A percentile compares a stretch with the other conserved stretches of the same genome.
Conservation (phyloP, 2,113 vertebrate species). For the Rafetus swinhoei region DNA sequence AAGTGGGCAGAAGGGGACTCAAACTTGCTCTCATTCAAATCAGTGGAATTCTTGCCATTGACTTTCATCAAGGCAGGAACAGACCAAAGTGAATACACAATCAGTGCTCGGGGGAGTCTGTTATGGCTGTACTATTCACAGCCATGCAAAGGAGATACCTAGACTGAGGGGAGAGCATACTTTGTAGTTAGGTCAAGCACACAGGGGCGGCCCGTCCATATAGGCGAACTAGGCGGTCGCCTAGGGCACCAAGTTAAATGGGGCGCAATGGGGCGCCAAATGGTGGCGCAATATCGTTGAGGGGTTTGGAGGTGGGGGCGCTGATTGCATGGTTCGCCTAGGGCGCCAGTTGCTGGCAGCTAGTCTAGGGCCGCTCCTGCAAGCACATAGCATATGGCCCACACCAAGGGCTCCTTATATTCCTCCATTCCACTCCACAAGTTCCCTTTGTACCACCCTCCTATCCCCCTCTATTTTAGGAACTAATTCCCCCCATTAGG, state of each 20-base stretch:
- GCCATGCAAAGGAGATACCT: background rate
- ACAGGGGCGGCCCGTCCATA: too few species aligned
- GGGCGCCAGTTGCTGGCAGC: too few species aligned
- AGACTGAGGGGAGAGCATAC: background rate
- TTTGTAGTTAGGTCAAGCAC: background rate
- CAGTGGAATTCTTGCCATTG: background rate
- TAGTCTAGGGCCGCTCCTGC: too few species aligned
- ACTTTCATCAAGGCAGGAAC: rapidly evolving
- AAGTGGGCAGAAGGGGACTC: background rate
- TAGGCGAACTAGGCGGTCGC: too few species aligned
- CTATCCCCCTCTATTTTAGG: background rate
- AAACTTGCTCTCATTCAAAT: background rate
- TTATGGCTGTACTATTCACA: background rate
- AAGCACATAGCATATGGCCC: background rate
- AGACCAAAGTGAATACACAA: background rate
- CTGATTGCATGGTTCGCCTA: too few species aligned
- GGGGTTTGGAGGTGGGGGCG: too few species aligned
- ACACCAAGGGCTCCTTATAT: background rate
- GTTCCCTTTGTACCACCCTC: background rate
- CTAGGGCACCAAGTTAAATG: too few species aligned
- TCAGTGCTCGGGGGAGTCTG: background rate
- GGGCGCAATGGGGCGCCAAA: too few species aligned
- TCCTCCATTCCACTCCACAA: background rate
- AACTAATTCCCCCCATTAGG: background rate
- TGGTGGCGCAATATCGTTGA: too few species aligned